Conservation (phyloP, 2,888 invertebrate species). For the Caenorhabditis drosophilae region DNA sequence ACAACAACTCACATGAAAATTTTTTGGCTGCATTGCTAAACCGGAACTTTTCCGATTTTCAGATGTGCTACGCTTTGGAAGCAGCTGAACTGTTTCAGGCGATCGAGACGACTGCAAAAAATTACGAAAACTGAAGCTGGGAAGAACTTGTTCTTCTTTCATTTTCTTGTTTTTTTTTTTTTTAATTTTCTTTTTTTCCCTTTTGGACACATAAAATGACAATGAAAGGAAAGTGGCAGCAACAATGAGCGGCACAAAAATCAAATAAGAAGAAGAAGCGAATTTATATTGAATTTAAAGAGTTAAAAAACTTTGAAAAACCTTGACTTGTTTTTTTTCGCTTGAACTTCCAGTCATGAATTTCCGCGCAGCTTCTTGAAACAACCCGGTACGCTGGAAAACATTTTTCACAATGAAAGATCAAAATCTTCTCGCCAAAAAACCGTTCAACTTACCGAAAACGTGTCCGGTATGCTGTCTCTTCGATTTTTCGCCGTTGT, state of each 20-base stretch:
- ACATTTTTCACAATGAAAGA: slow-evolving; percentile 2
- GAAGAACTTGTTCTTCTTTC: too few relatives aligned
- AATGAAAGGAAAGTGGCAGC: too few relatives aligned
- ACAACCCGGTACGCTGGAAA: slow-evolving; percentile 42
- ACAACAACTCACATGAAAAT: slow-evolving; percentile 48
- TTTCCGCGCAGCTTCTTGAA: slow-evolving; percentile 59
- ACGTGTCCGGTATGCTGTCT: slow-evolving; percentile 53
- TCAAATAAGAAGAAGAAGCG: background rate
- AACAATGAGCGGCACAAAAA: too few relatives aligned
- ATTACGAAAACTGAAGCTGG: slow-evolving; percentile 10
- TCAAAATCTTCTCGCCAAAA: background rate
- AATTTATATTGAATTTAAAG: background rate
- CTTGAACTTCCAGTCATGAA: slow-evolving; percentile 43
- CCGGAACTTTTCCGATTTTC: slow-evolving; percentile 35
- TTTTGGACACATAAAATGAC: too few relatives aligned
- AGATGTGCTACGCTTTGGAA: slow-evolving; percentile 42
- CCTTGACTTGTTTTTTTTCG: slow-evolving; percentile 19
- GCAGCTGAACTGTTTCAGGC: slow-evolving; percentile 52
- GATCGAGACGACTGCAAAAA: slow-evolving; percentile 29
- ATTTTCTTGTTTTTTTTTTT: too few relatives aligned
- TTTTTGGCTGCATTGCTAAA: slow-evolving; percentile 27
- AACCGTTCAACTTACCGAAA: slow-evolving; percentile 29
- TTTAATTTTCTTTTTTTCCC: too few relatives aligned
- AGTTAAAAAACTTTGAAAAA: too few relatives aligned
- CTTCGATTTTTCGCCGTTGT: slow-evolving; percentile 43